Base-by-base conservation (phyloP, 2,113 vertebrate genomes). In the Gobiocypris rarus region DNA sequence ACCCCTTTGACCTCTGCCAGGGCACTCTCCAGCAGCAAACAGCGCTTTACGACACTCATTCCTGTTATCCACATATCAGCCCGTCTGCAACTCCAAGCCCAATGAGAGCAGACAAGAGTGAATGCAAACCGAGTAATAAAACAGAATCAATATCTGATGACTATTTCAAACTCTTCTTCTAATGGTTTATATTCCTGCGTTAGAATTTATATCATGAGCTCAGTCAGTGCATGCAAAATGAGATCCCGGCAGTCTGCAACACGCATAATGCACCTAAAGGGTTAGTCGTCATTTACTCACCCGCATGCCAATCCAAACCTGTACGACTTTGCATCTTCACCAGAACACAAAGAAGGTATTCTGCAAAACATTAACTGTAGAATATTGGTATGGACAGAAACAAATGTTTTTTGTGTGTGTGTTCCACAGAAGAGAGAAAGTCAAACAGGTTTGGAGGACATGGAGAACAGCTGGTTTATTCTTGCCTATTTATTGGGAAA, bases 11-110 rank as follows among this genome's bases (percentile, higher is more conserved):
- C 71, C 71, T 77, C 75, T 58, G 52, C 0, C 31, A 38, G 75
- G 52, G 58, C 73, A 54, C 73, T 34, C 73, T 34, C n/a, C n/a
- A n/a, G 71, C 71, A 74, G 71, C 15, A 50, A 48, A 10, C 43
- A 50, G 14, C 3, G 24, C 26, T 75, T 75, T 52, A 75, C 26
- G 28, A 52, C 45, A 75, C 73, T 19, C 50, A 52, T 8, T 50
- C 7, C 71, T 74, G n/a, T 74, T 74, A 26, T 50, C 45, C 13
- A 74, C 71, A 74, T 4, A 45, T 28, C 24, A 31, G 15, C 2
- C 73, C 24, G 15, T 10, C 71, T 75, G 15, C 8, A 28, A 17
- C 14, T 28, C 17, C 43, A 52, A 52, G 45, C 71, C 3, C 3
- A 19, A 52, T 19, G 13, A 75, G 7, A 28, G 52, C 73, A 52